These are phyloP conservation scores for Rynchops niger DNA, from an alignment of 2,113 vertebrate genomes.

Conservation along the genomic window DNA sequence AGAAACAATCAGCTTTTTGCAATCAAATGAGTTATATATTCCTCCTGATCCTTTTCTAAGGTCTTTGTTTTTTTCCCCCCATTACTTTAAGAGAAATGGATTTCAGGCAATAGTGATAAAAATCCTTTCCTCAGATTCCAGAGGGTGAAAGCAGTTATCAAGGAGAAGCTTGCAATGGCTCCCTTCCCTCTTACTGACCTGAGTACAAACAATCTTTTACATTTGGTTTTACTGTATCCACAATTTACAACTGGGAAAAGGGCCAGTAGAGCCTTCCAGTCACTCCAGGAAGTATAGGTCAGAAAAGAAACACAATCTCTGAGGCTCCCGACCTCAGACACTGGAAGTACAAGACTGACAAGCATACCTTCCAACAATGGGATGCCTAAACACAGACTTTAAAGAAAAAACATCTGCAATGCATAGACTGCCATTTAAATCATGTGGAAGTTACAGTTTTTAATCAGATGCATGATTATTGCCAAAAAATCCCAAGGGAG, in stretches of 20 bases:
- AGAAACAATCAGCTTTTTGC: neutral
- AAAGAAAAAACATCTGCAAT: neutral
- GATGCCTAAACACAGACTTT: neutral
- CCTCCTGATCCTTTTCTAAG: neutral
- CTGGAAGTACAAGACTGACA: neutral
- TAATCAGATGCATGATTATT: neutral
- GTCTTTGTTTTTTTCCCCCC: accelerated
- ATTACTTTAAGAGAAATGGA: neutral
- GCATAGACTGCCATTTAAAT: neutral
- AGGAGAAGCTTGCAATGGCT: neutral
- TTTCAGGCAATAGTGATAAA: neutral
- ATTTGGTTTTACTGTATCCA: neutral
- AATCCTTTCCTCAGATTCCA: neutral
- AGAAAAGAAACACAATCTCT: neutral
- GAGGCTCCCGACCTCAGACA: neutral
- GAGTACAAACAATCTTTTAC: neutral
- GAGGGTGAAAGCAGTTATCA: neutral
- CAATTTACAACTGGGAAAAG: neutral
- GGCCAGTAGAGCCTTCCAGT: neutral
- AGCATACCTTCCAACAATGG: neutral
- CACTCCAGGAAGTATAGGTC: neutral
- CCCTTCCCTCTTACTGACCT: neutral
- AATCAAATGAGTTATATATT: neutral
- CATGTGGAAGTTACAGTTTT: neutral
- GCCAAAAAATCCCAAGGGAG: neutral